Evolutionary conservation across 53 echinoderm and acorn worm genomes (phyloP).

Genomic region (Pentamera pediparva): DNA sequence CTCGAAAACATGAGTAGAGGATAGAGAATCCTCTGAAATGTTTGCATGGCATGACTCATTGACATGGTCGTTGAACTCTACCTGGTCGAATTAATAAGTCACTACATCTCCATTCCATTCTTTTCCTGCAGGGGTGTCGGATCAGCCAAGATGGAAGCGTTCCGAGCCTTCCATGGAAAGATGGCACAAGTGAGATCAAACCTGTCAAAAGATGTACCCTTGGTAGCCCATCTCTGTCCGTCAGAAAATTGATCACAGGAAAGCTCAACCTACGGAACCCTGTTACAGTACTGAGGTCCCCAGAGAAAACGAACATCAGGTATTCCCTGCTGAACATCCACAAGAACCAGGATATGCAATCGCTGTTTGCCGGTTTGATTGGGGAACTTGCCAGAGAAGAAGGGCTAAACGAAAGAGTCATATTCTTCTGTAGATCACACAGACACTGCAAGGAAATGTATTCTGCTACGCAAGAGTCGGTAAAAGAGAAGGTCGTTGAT

Average conservation of each 20-base stretch:
- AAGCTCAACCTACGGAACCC: neutral
- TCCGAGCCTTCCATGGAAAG: neutral
- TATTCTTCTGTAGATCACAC: slow-evolving; percentile 12
- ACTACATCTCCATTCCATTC: neutral
- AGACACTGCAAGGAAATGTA: slow-evolving; percentile 15
- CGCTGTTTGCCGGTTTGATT: neutral
- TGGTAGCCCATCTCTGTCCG: neutral
- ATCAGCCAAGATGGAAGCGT: neutral
- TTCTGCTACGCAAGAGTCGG: slow-evolving; percentile 5
- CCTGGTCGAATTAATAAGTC: neutral
- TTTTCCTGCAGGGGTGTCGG: neutral
- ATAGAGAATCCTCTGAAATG: no score
- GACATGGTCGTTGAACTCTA: no score
- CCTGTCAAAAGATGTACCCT: neutral
- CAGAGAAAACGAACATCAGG: slow-evolving; percentile 10
- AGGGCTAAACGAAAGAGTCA: neutral
- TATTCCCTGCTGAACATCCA: neutral
- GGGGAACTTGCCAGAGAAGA: neutral
- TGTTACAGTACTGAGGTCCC: neutral
- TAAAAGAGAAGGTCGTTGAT: slow-evolving; percentile 5
- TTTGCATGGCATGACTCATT: no score
- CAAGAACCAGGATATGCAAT: neutral
- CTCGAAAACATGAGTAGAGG: neutral
- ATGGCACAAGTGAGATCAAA: slow-evolving; percentile 2
- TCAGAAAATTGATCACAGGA: neutral